These are phyloP conservation scores for Pycnonotus jocosus DNA, from an alignment of 2,113 vertebrate genomes.

Conservation along the genomic window DNA sequence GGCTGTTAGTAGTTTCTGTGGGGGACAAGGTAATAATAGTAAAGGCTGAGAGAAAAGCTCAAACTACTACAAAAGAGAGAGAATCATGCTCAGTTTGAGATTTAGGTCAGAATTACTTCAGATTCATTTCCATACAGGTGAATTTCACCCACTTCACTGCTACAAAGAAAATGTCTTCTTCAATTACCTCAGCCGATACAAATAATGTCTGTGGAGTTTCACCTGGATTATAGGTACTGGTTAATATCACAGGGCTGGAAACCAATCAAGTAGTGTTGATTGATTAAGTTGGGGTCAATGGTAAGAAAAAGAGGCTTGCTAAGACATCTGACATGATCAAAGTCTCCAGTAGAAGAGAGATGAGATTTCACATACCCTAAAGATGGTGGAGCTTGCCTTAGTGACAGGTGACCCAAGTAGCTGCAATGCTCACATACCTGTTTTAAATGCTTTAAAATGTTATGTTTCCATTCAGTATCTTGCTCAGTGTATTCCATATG, in stretches of 20 bases:
- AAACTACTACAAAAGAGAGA: background rate
- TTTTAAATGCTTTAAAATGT: background rate
- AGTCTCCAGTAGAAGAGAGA: background rate
- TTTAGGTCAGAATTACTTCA: slow-evolving; percentile 4
- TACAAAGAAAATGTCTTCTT: background rate
- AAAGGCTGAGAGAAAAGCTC: background rate
- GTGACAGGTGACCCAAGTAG: background rate
- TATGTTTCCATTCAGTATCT: background rate
- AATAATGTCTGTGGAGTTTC: background rate
- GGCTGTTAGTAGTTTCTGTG: background rate
- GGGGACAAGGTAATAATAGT: background rate
- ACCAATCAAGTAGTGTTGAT: background rate
- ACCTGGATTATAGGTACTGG: background rate
- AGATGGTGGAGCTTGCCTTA: background rate
- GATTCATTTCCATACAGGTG: background rate
- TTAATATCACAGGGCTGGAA: background rate
- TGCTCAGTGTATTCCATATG: background rate
- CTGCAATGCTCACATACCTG: background rate
- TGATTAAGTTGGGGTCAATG: background rate
- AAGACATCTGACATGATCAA: background rate
- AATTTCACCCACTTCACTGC: background rate
- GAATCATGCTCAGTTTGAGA: background rate
- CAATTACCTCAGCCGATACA: background rate
- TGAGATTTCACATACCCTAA: background rate
- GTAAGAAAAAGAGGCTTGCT: background rate